Base-by-base conservation (phyloP, 2,797 vertebrate genomes). In the Typhlichthys subterraneus region DNA sequence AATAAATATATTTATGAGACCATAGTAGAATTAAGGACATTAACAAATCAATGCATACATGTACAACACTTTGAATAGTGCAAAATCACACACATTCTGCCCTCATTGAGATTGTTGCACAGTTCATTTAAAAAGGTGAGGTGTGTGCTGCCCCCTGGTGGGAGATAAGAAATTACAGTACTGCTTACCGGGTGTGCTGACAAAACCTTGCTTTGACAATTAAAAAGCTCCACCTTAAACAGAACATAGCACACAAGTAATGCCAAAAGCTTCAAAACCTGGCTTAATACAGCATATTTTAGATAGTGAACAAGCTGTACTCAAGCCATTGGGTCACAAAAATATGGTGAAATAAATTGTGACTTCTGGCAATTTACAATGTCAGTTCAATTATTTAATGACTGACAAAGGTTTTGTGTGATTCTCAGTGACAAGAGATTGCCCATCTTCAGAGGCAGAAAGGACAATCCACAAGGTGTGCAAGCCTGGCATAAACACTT, bases 61-160 rank as follows among this genome's bases (percentile, higher is more conserved):
- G 86, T 91, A 92, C 87, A 91, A 89, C 85, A 91, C 80, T 87
- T 77, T 72, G 72, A 90, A 89, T 93, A 91, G 92, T 93, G 91
- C 92, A 93, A 93, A 90, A 85, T 62, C 81, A 84, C 81, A 84
- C 81, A 89, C 78, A 85, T 72, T 64, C 81, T 75, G 78, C 69
- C 80, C 78, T 83, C 60, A 71, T 71, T 67, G 70, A 79, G 72
- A 83, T 80, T 81, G 77, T 85, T 85, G 83, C 82, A 84, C 77
- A 66, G 70, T 70, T 63, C 71, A 48, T 79, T 81, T 45, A 65
- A 85, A 79, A 80, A 85, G 81, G 77, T 63, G 57, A 58, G 69
- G 23, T 82, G 79, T 71, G 81, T 67, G 79, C 80, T 79, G 65
- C 72, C 81, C 79, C 81, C 73, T 72, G 49, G 61, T 77, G 86